A percentile compares a stretch with the other conserved stretches of the same genome.
Conservation (phyloP, 2,797 vertebrate genomes). For the Garrulus glandarius region DNA sequence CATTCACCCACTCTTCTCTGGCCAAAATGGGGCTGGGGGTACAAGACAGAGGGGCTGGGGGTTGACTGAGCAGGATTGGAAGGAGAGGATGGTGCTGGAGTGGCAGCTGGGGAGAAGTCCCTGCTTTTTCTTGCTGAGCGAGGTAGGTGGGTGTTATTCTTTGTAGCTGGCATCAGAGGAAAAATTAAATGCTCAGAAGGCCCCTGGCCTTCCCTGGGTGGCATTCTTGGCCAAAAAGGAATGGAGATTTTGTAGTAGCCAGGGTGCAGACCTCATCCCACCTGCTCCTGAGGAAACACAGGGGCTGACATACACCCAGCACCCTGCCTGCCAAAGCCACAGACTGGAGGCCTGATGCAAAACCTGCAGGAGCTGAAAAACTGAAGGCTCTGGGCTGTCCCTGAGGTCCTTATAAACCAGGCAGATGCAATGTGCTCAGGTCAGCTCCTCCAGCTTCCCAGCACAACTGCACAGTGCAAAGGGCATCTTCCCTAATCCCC, state of each 20-base stretch:
- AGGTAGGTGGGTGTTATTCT: neutral
- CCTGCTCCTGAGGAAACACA: accelerated
- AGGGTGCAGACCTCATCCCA: accelerated
- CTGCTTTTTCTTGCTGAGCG: neutral
- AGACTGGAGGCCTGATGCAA: neutral
- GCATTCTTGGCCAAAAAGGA: neutral
- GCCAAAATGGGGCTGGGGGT: neutral
- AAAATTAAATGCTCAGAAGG: neutral
- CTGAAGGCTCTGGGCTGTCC: accelerated
- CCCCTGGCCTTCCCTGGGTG: neutral
- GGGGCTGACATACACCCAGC: neutral
- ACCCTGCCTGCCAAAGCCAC: neutral
- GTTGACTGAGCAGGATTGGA: accelerated
- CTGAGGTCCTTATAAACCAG: neutral
- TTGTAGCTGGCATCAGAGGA: neutral
- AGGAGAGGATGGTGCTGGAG: neutral
- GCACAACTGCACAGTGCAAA: neutral
- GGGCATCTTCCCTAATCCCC: neutral
- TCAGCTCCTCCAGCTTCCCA: neutral
- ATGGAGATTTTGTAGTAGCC: neutral
- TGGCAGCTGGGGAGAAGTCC: neutral
- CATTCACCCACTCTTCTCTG: neutral
- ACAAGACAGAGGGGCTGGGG: neutral
- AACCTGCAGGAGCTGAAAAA: neutral
- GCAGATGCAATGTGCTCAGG: accelerated